Base-by-base conservation (phyloP, 2,797 vertebrate genomes). In the Clamator glandarius region DNA sequence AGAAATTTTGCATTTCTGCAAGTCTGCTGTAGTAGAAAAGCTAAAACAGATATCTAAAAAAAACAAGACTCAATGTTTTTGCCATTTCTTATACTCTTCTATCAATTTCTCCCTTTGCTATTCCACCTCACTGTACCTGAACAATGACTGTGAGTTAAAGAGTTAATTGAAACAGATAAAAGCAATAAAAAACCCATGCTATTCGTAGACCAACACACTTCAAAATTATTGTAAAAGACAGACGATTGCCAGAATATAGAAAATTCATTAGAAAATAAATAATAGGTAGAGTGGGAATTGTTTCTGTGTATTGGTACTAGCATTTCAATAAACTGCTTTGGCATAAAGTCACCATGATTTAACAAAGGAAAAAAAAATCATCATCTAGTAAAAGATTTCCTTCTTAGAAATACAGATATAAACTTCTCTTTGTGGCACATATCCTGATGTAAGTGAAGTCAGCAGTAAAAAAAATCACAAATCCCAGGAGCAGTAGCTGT, bases 241-340 rank as follows among this genome's bases (percentile, higher is more conserved):
- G 70, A 64, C 68, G 16, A 85, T 21, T 2, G 3, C 1, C 16
- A 80, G 21, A 57, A 39, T 6, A 44, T 68, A 28, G 12, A 57
- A 80, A 74, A 33, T 8, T 44, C 3, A 36, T 68, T 33, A 21
- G 2, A 6, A 17, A 54, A 44, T 44, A 39, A 54, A 19, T 44
- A 35, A 9, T 2, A 17, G 6, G 24, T 9, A 9, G 11, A 5
- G 5, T 9, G 9, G 11, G 3, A 19, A 23, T 23, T 26, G 3
- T n/a, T 50, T 70, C 72, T 48, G 8, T 44, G 36, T 36, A 31
- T 33, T 33, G 9, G 57, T 39, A 35, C 14, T 33, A 23, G 1
- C 12, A 39, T 44, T 61, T 67, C 24, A 67, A 36, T 33, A 72
- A 59, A 28, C 31, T n/a, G 10, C 8, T 61, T 13, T 42, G 23